Evolutionary conservation across 2,888 invertebrate genomes (phyloP).

Genomic region (Lycia hirtaria): DNA sequence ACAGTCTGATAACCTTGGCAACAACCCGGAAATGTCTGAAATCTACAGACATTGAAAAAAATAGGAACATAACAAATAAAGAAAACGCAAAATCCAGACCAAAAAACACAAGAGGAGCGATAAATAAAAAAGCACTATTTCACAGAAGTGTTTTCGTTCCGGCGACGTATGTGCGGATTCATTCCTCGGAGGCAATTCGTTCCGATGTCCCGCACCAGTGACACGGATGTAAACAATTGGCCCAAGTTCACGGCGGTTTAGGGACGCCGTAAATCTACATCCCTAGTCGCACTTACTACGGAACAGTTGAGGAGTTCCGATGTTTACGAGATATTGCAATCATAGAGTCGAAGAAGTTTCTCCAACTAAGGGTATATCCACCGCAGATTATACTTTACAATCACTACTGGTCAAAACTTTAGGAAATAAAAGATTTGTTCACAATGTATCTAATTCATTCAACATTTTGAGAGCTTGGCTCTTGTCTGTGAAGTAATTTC

Average conservation of each 20-base stretch:
- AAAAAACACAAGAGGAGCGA: conserved; percentile 11
- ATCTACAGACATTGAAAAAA: background rate
- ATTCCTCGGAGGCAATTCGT: conserved; percentile 26
- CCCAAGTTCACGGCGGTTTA: conserved; percentile 34
- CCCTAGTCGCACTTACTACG: conserved; percentile 6
- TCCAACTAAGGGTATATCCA: too few relatives aligned
- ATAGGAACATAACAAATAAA: background rate
- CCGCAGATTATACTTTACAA: too few relatives aligned
- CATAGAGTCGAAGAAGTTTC: too few relatives aligned
- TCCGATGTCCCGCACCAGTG: conserved; percentile 27
- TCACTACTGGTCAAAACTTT: too few relatives aligned
- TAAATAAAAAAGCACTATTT: conserved; percentile 25
- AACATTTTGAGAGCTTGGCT: too few relatives aligned
- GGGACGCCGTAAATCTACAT: conserved; percentile 38
- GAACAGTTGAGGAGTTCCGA: conserved; percentile 10
- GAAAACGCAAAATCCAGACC: background rate
- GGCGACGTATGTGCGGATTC: conserved; percentile 20
- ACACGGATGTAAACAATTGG: conserved; percentile 36
- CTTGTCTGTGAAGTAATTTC: too few relatives aligned
- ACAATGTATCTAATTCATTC: too few relatives aligned
- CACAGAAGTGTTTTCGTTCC: conserved; percentile 22
- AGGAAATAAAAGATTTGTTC: too few relatives aligned
- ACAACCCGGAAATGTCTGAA: background rate
- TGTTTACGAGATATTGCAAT: too few relatives aligned
- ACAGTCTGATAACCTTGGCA: too few relatives aligned